These are phyloP conservation scores for Manis pentadactyla DNA, from an alignment of 2,797 vertebrate genomes.

Conservation along the genomic window DNA sequence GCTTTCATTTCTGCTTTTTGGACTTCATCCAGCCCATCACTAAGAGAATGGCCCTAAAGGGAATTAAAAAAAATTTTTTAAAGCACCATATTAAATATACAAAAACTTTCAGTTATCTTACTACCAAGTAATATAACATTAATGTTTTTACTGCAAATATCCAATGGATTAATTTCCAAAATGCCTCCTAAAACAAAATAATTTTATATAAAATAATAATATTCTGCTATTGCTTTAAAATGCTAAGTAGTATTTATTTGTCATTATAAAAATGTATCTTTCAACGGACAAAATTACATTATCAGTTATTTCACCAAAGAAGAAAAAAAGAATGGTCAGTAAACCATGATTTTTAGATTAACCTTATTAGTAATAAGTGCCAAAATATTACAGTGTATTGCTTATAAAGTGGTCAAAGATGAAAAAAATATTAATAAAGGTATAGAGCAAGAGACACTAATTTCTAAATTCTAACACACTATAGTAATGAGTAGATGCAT, in stretches of 20 bases:
- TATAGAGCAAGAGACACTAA: neutral
- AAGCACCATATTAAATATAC: slow-evolving; percentile 68
- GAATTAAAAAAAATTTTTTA: slow-evolving; percentile 74
- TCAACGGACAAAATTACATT: slow-evolving; percentile 27
- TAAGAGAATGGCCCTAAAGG: slow-evolving; percentile 96
- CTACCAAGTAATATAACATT: slow-evolving; percentile 50
- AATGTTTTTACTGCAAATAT: slow-evolving; percentile 32
- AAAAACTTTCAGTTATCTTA: slow-evolving; percentile 75
- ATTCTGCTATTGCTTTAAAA: slow-evolving; percentile 22
- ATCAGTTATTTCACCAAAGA: slow-evolving; percentile 57
- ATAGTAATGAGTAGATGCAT: neutral
- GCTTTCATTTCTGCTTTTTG: slow-evolving; percentile 99
- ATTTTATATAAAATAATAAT: slow-evolving; percentile 56
- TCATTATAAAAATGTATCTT: slow-evolving; percentile 43
- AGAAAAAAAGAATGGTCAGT: slow-evolving; percentile 58
- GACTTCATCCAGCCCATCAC: slow-evolving; percentile 95
- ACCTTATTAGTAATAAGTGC: slow-evolving; percentile 36
- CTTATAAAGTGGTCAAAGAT: slow-evolving; percentile 34
- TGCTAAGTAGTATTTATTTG: neutral
- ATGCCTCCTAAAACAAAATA: slow-evolving; percentile 52
- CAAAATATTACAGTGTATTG: neutral
- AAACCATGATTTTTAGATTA: slow-evolving; percentile 35
- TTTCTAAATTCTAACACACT: slow-evolving; percentile 42
- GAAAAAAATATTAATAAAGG: neutral
- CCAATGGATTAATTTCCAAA: slow-evolving; percentile 61